These are phyloP conservation scores for Oscheius sp. DNA, from an alignment of 2,888 invertebrate genomes.

Conservation along the genomic window DNA sequence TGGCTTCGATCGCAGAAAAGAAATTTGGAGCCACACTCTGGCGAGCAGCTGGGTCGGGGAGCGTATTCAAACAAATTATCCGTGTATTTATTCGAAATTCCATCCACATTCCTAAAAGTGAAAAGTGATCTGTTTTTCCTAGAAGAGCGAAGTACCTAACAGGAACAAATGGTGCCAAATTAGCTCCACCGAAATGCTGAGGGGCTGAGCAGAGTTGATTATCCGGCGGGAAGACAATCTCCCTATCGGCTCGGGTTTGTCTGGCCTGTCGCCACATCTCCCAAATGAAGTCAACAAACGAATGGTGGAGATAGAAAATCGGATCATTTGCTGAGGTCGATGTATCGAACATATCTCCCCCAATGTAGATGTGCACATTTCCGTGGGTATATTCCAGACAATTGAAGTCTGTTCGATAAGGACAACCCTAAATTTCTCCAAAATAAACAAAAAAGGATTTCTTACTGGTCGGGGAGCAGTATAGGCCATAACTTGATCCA, in stretches of 20 bases:
- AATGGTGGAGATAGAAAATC: slow-evolving; percentile 70
- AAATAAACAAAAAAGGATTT: not conserved
- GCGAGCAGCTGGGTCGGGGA: slow-evolving; percentile 58
- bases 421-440: slow-evolving; percentile 44
- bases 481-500: slow-evolving; percentile 62
- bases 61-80: slow-evolving; percentile 64
- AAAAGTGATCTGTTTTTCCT: no score
- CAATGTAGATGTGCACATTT: slow-evolving; percentile 62
- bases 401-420: slow-evolving; percentile 55
- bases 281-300: slow-evolving; percentile 70
- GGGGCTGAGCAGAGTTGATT: slow-evolving; percentile 55
- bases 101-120: slow-evolving; percentile 58
- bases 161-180: slow-evolving; percentile 50
- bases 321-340: slow-evolving; percentile 70
- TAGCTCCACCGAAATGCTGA: slow-evolving; percentile 56
- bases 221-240: slow-evolving; percentile 56
- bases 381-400: slow-evolving; percentile 61
- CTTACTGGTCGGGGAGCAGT: slow-evolving; percentile 56
- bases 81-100: slow-evolving; percentile 62
- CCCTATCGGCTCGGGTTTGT: slow-evolving; percentile 42
- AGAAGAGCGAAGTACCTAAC: slow-evolving; percentile 33
- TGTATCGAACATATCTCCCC: slow-evolving; percentile 61
- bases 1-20: slow-evolving; percentile 57
- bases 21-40: slow-evolving; percentile 52
- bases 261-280: slow-evolving; percentile 58